Conservation (phyloP, 2,113 vertebrate genomes). For the Ammodramus savannarum region DNA sequence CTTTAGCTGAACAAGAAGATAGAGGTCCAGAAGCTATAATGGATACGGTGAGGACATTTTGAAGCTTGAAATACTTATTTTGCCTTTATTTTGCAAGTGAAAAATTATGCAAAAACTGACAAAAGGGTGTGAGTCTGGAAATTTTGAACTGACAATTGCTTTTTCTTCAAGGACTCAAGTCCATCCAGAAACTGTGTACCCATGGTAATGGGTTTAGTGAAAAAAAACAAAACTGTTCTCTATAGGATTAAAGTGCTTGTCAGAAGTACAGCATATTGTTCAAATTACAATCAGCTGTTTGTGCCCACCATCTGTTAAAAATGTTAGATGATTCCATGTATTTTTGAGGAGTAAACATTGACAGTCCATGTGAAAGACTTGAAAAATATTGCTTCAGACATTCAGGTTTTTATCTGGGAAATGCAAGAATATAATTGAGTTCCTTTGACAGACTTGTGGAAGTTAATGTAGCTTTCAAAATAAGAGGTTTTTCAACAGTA, state of each 20-base stretch:
- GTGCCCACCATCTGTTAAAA: background rate
- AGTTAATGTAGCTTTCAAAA: background rate
- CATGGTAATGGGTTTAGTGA: background rate
- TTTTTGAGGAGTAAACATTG: background rate
- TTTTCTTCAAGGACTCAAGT: background rate
- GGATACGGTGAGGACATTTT: conserved; percentile 80
- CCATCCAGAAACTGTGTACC: background rate
- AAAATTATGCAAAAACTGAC: background rate
- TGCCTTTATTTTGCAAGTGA: background rate
- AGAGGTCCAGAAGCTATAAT: conserved; percentile 88
- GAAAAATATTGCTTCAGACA: background rate
- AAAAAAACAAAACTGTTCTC: background rate
- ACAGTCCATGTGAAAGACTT: background rate
- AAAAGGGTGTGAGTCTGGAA: background rate
- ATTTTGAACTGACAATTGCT: background rate
- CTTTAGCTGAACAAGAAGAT: conserved; percentile 84
- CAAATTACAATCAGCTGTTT: background rate
- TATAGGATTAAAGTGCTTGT: background rate
- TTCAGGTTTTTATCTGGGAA: background rate
- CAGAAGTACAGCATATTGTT: background rate
- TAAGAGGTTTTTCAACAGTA: rapidly evolving
- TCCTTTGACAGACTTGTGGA: background rate
- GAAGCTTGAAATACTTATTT: background rate
- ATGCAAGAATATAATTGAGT: background rate
- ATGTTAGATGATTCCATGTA: background rate